Conservation (phyloP, 2,797 vertebrate genomes). For the Phaenicophaeus curvirostris region DNA sequence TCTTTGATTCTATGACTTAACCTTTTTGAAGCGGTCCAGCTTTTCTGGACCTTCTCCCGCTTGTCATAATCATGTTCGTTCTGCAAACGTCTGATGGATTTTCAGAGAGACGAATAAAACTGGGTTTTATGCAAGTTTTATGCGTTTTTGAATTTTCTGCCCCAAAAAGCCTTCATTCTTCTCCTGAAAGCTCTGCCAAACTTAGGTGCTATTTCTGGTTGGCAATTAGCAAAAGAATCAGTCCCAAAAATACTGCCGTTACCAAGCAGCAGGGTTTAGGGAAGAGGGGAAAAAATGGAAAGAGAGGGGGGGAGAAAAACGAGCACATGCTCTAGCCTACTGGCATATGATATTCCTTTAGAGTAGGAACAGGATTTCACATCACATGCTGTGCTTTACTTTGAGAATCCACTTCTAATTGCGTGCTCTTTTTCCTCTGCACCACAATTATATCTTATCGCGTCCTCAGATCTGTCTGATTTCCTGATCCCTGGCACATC, state of each 20-base stretch:
- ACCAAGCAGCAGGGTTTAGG: conserved; percentile 64
- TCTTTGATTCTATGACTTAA: not conserved
- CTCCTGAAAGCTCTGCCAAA: conserved; percentile 67
- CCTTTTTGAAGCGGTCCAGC: not conserved
- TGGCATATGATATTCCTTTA: not conserved
- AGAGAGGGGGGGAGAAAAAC: not conserved
- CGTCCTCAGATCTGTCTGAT: not conserved
- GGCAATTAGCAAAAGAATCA: conserved; percentile 74
- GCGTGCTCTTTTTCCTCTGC: not conserved
- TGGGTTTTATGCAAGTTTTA: conserved; percentile 11
- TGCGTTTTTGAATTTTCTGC: conserved; percentile 6
- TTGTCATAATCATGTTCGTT: not conserved
- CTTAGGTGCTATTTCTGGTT: conserved; percentile 72
- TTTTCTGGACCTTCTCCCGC: not conserved
- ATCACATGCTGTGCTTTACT: conserved; percentile 15
- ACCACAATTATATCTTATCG: not conserved
- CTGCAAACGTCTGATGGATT: not conserved
- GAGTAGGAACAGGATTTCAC: not conserved
- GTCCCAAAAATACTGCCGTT: conserved; percentile 66
- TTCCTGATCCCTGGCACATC: not conserved
- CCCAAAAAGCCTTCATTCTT: conserved; percentile 48
- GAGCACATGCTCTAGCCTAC: conserved; percentile 19
- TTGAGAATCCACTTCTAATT: conserved; percentile 7
- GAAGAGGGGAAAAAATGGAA: not conserved
- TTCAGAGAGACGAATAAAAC: not conserved